Evolutionary conservation across 2,113 vertebrate species (phyloP).

Genomic region (Platanista minor): DNA sequence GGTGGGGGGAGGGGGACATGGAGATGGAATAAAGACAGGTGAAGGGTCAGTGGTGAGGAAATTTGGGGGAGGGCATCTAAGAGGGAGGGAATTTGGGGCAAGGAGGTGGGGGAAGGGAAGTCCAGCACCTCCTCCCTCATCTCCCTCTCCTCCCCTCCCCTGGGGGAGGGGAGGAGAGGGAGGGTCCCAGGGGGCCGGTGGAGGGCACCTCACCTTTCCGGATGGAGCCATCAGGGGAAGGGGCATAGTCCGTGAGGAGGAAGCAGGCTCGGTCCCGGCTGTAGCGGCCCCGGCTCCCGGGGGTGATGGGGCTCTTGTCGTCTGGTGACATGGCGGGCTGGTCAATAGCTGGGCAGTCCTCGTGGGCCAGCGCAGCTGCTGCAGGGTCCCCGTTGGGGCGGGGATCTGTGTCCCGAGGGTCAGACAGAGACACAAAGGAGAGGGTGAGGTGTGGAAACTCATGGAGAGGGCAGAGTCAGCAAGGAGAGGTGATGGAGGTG

Average conservation of each 20-base stretch:
- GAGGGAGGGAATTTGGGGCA: neutral
- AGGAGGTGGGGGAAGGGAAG: neutral
- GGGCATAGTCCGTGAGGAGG: slow-evolving; percentile 91
- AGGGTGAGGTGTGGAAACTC: neutral
- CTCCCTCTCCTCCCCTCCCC: neutral
- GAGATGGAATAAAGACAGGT: slow-evolving; percentile 70
- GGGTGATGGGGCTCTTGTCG: slow-evolving; percentile 89
- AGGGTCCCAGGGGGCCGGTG: slow-evolving; percentile 8
- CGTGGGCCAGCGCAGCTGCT: slow-evolving; percentile 90
- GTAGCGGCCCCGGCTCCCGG: slow-evolving; percentile 86
- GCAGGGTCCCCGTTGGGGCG: slow-evolving; percentile 89
- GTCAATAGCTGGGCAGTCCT: slow-evolving; percentile 95
- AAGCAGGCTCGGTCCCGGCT: slow-evolving; percentile 94
- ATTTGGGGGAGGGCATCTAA: neutral
- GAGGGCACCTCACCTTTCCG: slow-evolving; percentile 87
- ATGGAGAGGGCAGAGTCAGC: fast-evolving
- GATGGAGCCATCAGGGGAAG: slow-evolving; percentile 91
- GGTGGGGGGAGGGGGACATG: slow-evolving; percentile 12
- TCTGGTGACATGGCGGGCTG: slow-evolving; percentile 93
- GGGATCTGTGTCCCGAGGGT: slow-evolving; percentile 22
- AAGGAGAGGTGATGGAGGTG: neutral
- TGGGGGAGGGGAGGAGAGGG: neutral
- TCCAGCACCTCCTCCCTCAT: slow-evolving; percentile 6
- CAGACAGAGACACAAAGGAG: neutral
- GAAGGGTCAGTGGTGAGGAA: slow-evolving; percentile 58